phyloP scores from a whole-genome alignment of 2,113 vertebrate species.

The Motacilla alba region DNA sequence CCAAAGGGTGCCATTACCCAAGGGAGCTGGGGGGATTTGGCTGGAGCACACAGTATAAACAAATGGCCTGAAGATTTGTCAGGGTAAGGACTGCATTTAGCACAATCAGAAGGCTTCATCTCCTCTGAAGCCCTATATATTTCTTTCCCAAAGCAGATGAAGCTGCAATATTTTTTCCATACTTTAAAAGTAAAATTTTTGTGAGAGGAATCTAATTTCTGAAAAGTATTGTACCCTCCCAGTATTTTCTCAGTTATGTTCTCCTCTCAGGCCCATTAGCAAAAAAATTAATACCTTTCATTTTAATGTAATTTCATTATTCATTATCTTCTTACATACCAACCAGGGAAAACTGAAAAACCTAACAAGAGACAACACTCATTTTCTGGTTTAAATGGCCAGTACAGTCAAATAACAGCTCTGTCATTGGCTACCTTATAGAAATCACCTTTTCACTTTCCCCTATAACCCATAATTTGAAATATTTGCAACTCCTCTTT shows the following conservation, averaged over 20 bases:
- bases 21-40: neutral
- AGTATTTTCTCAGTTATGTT: neutral
- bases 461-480: neutral
- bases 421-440: neutral
- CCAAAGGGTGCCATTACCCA: conserved; percentile 28
- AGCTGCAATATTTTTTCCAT: neutral
- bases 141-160: neutral
- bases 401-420: neutral
- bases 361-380: neutral
- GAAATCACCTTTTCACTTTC: neutral
- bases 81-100: neutral
- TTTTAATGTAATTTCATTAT: neutral
- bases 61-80: conserved; percentile 2
- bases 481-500: neutral
- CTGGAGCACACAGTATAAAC: neutral
- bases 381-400: neutral
- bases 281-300: neutral
- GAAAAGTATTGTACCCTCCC: neutral
- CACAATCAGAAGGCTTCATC: neutral
- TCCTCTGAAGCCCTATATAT: neutral
- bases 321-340: neutral
- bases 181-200: neutral
- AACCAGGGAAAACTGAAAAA: neutral
- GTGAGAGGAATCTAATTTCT: neutral
- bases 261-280: neutral